Evolutionary conservation across 2,888 invertebrate species (phyloP), one percentile per base, ranked within the genome.

Genomic region (Entomobrya multifasciata): DNA sequence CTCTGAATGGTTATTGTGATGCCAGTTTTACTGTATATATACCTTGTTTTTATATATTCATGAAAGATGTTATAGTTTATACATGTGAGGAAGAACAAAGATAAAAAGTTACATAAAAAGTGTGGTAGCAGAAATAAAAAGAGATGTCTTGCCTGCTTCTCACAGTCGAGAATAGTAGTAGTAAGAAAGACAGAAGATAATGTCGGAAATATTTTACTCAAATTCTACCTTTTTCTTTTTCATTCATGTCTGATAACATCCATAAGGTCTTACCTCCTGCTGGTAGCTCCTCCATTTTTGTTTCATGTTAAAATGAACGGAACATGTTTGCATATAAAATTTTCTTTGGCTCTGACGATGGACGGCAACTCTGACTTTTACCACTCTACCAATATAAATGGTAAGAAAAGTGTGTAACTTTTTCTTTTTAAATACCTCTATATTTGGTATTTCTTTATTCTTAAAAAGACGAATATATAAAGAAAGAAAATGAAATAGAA

Each of bases 131-230:
- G 49, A 84, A 83, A 62, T 52, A 78, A 78, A n/a, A 85, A 47
- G 60, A 84, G 82, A 84, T 76, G 77, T 84, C 76, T 41, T 47
- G 76, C 22, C 77, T 49, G 44, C 55, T 44, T 44, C 52, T 74
- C 55, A 74, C 72, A 70, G 44, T 49, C 47, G 60, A 65, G 49
- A 47, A 62, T 62, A 65, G 79, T 65, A n/a, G n/a, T n/a, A n/a
- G n/a, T n/a, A 25, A 77, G 60, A 60, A 47, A 60, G 44, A 57
- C 15, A 52, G 13, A 36, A 85, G 85, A 85, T 85, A 85, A 78
- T 85, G 85, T 85, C 85, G 85, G 85, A 85, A 85, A 85, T 85
- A 85, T 85, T 85, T 85, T 85, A 85, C 85, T 85, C 85, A 85
- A 85, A 85, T 85, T 85, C 78, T 85, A 70, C 85, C 65, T 77